Base-by-base conservation (phyloP, 1,140 invertebrate species). In the Camponotus vicinus region DNA sequence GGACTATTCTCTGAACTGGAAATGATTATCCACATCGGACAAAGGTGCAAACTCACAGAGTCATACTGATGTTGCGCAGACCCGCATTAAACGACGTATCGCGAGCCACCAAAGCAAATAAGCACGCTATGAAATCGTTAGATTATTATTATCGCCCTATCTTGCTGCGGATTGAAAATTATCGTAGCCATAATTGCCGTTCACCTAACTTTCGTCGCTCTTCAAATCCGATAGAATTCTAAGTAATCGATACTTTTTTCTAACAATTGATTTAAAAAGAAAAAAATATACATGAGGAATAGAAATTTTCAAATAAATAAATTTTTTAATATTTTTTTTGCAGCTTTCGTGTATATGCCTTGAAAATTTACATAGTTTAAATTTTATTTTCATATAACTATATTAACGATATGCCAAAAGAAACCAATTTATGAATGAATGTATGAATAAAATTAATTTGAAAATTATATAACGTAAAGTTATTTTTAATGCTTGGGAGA, bases 21-120 rank as follows among this genome's bases (percentile, higher is more conserved):
- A 89, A 80, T 86, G 63, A 80, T 89, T 89, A 89, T 84, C 86
- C 79, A 37, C 66, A 27, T 67, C 52, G 85, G 40, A 87, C 88
- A 89, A 90, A 90, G 85, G 85, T 82, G 77, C 76, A 79, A 85
- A 87, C 77, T 87, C 80, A 82, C 80, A 73, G 80, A 84, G 52
- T 85, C 73, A 85, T 77, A 66, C 37, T 37, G 34, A 87, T 71
- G 71, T 32, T 77, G 40, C 59, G 18, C 55, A 64, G 45, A 40
- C 87, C 85, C 66, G 77, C 71, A 82, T 84, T 63, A 87, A 87
- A 88, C 80, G 49, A 52, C 69, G 86, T 45, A 45, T 66, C 85
- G 61, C 49, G 27, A 73, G 55, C 45, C 11, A 66, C 42, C 85
- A 83, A 61, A 66, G 52, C 76, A 75, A 42, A 64, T 52, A 66